Conservation (phyloP, 2,797 vertebrate species). For the Channallabes apus region DNA sequence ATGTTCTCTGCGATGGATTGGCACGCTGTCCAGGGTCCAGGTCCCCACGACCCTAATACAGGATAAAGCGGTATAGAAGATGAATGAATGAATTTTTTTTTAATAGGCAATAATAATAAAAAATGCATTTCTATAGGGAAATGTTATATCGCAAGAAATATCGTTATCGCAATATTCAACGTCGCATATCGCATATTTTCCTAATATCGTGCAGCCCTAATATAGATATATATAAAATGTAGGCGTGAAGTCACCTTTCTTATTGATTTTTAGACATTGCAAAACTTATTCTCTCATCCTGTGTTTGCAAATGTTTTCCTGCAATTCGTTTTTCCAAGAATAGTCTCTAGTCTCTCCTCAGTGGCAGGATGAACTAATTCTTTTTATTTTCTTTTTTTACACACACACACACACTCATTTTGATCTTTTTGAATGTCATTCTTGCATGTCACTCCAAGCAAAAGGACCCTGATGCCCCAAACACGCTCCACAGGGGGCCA, state of each 20-base stretch:
- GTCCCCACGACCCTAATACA: too few relatives aligned
- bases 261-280: background rate
- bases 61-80: too few relatives aligned
- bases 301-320: background rate
- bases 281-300: too few relatives aligned
- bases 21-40: too few relatives aligned
- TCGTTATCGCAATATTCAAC: too few relatives aligned
- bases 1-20: too few relatives aligned
- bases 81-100: too few relatives aligned
- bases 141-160: too few relatives aligned
- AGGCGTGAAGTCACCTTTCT: background rate
- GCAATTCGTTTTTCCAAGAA: background rate
- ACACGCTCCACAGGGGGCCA: conserved; percentile 24
- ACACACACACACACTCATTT: background rate
- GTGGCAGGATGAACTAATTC: background rate
- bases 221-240: background rate
- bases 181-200: too few relatives aligned
- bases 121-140: too few relatives aligned
- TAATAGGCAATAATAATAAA: too few relatives aligned
- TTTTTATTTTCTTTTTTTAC: background rate
- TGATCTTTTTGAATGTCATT: background rate
- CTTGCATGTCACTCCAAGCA: background rate
- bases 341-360: background rate
- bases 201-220: too few relatives aligned
- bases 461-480: background rate